These are phyloP conservation scores for Cryptus armator DNA, from an alignment of 2,888 invertebrate genomes.

Conservation along the genomic window DNA sequence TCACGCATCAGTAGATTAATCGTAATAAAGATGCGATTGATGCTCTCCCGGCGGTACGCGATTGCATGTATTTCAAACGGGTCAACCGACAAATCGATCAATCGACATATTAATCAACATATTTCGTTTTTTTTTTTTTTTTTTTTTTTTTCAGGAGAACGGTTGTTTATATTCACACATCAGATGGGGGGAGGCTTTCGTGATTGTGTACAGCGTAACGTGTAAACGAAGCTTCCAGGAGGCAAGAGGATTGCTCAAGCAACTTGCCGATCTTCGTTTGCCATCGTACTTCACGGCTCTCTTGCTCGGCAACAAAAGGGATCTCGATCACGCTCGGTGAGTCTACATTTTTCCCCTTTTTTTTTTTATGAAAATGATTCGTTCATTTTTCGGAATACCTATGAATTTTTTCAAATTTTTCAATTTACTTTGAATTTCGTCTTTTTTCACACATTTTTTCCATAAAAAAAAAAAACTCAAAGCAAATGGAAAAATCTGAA, in stretches of 20 bases:
- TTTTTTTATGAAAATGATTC: too few species aligned
- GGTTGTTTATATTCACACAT: conserved; percentile 92
- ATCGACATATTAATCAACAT: conserved; percentile 36
- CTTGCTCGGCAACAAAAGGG: conserved; percentile 92
- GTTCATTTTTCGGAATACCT: too few species aligned
- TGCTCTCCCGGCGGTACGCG: conserved; percentile 7
- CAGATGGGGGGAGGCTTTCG: conserved; percentile 94
- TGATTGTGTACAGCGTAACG: conserved; percentile 93
- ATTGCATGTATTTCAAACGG: conserved; percentile 46
- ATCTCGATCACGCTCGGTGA: conserved; percentile 92
- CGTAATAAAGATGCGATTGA: conserved; percentile 34
- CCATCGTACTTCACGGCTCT: conserved; percentile 92
- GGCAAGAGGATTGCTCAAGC: conserved; percentile 90
- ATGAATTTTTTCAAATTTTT: too few species aligned
- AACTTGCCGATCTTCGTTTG: conserved; percentile 90
- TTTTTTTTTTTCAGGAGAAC: conserved; percentile 87
- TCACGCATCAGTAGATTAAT: background rate
- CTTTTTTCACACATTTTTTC: too few species aligned
- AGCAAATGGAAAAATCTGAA: too few species aligned
- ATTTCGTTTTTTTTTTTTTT: conserved; percentile 7
- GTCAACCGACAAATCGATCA: conserved; percentile 31
- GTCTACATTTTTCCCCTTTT: conserved; percentile 58
- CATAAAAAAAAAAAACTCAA: too few species aligned
- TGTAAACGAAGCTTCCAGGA: conserved; percentile 91
- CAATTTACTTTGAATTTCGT: too few species aligned